A percentile compares a stretch with the other conserved stretches of the same genome.
Conservation (phyloP, 2,113 vertebrate genomes). For the Pseudopodoces humilis region DNA sequence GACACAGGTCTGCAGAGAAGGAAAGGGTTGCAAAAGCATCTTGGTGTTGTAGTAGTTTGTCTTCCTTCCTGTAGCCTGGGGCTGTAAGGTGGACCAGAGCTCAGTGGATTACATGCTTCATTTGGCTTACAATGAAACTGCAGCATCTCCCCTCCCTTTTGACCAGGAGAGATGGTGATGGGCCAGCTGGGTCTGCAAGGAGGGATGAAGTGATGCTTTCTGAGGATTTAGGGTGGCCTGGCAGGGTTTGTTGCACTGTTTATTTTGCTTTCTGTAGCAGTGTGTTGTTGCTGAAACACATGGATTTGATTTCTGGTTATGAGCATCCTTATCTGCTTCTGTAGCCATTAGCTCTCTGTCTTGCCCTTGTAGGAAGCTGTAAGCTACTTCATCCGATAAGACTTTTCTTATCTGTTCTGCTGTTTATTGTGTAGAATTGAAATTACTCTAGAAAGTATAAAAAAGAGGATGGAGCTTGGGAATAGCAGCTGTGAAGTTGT, state of each 20-base stretch:
- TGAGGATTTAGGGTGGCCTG: neutral
- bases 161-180: neutral
- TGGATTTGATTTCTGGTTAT: constrained; percentile 39
- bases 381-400: constrained; percentile 1
- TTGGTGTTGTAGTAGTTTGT: neutral
- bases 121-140: neutral
- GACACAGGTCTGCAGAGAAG: neutral
- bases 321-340: constrained; percentile 10
- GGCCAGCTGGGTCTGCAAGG: neutral
- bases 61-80: neutral
- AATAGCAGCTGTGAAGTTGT: neutral
- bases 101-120: neutral
- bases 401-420: constrained; percentile 21
- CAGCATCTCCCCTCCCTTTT: neutral
- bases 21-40: neutral
- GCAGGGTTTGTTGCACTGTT: neutral
- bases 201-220: neutral
- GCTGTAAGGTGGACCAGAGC: neutral
- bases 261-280: neutral
- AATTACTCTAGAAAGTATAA: constrained; percentile 9
- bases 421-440: neutral
- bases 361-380: neutral
- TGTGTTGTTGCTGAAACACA: neutral
- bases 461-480: neutral
- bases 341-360: constrained; percentile 29